Evolutionary conservation across 2,797 vertebrate species (phyloP).

Genomic region (Rhynchonycteris naso): DNA sequence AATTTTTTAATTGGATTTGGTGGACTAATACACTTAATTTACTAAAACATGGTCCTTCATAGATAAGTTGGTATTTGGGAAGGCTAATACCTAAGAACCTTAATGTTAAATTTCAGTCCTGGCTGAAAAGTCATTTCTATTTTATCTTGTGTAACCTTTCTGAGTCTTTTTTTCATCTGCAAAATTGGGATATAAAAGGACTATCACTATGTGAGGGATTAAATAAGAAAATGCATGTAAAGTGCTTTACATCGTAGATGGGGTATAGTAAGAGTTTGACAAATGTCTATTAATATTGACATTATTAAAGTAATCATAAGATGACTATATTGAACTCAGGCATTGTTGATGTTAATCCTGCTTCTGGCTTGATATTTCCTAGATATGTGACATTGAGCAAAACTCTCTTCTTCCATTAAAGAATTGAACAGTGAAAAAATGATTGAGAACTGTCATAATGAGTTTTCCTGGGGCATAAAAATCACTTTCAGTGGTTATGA

Average conservation of each 20-base stretch:
- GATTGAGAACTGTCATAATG: background rate
- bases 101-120: background rate
- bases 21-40: background rate
- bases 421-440: background rate
- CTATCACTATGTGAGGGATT: background rate
- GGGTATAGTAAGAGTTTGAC: background rate
- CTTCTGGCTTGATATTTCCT: background rate
- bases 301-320: slow-evolving; percentile 27
- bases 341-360: background rate
- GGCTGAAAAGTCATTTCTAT: background rate
- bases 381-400: background rate
- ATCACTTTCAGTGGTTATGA: background rate
- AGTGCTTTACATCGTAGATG: background rate
- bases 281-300: background rate
- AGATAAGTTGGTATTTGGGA: background rate
- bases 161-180: background rate
- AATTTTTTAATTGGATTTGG: background rate
- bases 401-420: background rate
- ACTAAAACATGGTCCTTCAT: background rate
- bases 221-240: slow-evolving; percentile 28
- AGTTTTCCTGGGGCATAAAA: background rate
- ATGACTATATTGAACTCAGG: background rate
- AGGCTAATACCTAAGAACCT: background rate
- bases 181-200: background rate
- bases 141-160: background rate